Base-by-base conservation (phyloP, 2,888 invertebrate species). In the Teleogryllus oceanicus region DNA sequence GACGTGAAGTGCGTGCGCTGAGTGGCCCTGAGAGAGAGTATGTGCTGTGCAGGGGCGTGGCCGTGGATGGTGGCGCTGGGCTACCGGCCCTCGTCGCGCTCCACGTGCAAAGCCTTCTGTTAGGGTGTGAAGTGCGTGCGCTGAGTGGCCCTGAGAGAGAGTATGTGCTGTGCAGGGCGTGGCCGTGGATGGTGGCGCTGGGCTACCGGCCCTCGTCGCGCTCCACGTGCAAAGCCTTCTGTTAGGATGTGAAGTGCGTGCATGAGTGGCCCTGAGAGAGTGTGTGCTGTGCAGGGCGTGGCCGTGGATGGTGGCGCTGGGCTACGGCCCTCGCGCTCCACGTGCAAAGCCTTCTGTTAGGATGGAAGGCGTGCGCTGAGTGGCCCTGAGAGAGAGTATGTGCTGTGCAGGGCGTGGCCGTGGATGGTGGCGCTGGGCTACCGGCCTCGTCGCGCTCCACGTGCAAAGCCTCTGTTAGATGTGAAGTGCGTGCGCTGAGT, bases 281-380 rank as follows among this genome's bases (percentile, higher is more conserved):
- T n/a, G n/a, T n/a, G n/a, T n/a, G n/a, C n/a, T n/a, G n/a, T n/a
- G n/a, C n/a, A n/a, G 93, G 24, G 91, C 92, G 78, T 95, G 94
- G 91, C 95, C 95, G 0, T 96, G 95, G 94, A 90, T 94, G n/a
- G n/a, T n/a, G 83, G 92, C 92, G 3, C 87, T 95, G 74, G 95
- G 94, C 0, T 95, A 94, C 89, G 88, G 82, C 87, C 88, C 75
- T 21, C 76, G n/a, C 75, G 76, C 13, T 51, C 62, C 21, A 79
- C 82, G 51, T 20, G 81, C 80, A 8, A 79, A 83, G 37, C 83
- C 82, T 80, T n/a, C 85, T 81, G 82, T 85, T 74, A 87, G 84
- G 83, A 81, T 85, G 11, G 89, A 83, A 89, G 89, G 89, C 88
- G 1, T 86, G 76, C 37, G 13, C 1, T 8, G 18, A 16, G 18